A percentile compares a stretch with the other conserved stretches of the same genome.
These are phyloP conservation scores for Hesperophylax magnus DNA, from an alignment of 1,140 invertebrate species.

Conservation along the genomic window DNA sequence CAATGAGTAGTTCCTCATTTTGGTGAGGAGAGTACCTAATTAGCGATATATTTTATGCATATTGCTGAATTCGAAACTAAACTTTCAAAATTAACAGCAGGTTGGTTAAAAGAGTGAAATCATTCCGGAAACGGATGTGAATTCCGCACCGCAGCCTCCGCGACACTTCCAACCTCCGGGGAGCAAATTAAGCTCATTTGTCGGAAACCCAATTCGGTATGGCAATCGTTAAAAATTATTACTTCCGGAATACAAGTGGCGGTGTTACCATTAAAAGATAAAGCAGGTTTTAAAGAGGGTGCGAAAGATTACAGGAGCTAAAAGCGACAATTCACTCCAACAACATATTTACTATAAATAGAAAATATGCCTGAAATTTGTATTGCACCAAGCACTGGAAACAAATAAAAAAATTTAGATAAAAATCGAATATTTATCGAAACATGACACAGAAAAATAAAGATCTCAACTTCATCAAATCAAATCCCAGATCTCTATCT, in stretches of 20 bases:
- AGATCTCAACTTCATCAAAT: no score
- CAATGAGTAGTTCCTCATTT: no score
- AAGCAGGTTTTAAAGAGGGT: neutral
- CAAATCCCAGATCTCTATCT: no score
- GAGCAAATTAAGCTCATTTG: constrained; percentile 24
- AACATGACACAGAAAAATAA: no score
- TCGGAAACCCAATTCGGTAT: constrained; percentile 23
- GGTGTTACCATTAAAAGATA: neutral
- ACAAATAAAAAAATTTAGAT: no score
- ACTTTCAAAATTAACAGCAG: neutral
- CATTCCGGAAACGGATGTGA: constrained; percentile 30
- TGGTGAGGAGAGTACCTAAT: no score
- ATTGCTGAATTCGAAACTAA: no score
- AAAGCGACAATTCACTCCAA: neutral
- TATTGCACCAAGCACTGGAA: no score
- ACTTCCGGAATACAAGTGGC: constrained; percentile 3
- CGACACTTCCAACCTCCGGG: constrained; percentile 11
- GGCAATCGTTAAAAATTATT: constrained; percentile 32
- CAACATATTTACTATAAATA: neutral
- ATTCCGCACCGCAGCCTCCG: constrained; percentile 1
- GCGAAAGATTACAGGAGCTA: neutral
- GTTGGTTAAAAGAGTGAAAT: constrained; percentile 11
- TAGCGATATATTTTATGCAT: no score
- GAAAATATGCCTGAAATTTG: neutral
- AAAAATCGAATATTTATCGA: no score